Base-by-base conservation (phyloP, 2,113 vertebrate species). In the Sapayoa aenigma region DNA sequence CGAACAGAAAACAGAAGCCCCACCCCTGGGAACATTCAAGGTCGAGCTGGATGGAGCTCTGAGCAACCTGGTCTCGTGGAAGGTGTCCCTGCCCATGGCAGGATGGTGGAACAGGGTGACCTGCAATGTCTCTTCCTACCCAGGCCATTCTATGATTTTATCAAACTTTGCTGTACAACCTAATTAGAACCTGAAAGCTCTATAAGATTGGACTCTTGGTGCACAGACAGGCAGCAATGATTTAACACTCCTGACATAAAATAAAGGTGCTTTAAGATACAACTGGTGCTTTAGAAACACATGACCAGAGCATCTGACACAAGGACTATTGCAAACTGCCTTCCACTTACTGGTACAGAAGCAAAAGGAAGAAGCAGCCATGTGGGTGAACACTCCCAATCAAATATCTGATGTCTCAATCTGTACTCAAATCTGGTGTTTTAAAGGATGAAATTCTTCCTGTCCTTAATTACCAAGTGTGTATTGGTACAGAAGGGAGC, bases 381-480 rank as follows among this genome's bases (percentile, higher is more conserved):
- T 0, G 31, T 69, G 93, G 87, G 66, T 60, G 66, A 78, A 69
- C 63, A 50, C 47, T 53, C 78, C 67, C 81, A 66, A 9, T 55
- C 67, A 59, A 68, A 5, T 20, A 71, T 22, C 56, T 56, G 4
- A 31, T 37, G 63, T 52, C 89, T 63, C 94, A 77, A 86, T 83
- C 87, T 93, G 90, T 25, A 60, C 79, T 62, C 49, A 89, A 68
- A 89, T 81, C 90, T 90, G 92, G 67, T 83, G 63, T 20, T 88
- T 80, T 17, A 71, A 73, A 58, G 75, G 75, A 47, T 71, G 35
- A 39, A 88, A 47, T 21, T 67, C 67, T 56, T 80, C 90, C 56
- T 49, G 39, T 21, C 56, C 75, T 81, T 74, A 63, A 88, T 17
- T 44, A 18, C 59, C 58, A 31, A 19, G 35, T 8, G 37, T 23